Evolutionary conservation across 2,888 invertebrate genomes (phyloP), one percentile per base, ranked within the genome.

Genomic region (Erebia aethiops): DNA sequence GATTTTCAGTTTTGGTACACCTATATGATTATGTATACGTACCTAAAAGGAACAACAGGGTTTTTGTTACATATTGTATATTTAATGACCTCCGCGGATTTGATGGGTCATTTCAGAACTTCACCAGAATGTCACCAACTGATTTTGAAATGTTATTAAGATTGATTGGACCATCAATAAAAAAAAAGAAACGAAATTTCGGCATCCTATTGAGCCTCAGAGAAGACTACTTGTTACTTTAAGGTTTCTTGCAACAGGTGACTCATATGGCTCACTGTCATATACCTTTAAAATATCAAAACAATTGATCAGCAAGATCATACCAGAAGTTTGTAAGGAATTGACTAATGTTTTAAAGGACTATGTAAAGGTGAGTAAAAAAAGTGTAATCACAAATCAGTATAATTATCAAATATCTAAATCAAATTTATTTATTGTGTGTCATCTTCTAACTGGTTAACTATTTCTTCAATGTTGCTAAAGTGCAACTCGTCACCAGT

Each of bases 71-170:
- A n/a, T n/a, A n/a, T n/a, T n/a, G n/a, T n/a, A 54, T 54, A 16
- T 54, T 54, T 18, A 16, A 18, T 54, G 54, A 54, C 18, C 54
- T 54, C 18, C 54, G 54, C 16, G 18, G 18, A 56, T 58, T 58
- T 58, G 58, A 76, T 76, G 77, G 75, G 71, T 77, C 76, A 73
- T 77, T 77, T 76, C 43, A 35, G 74, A 78, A 77, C 73, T 78
- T 77, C 75, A 76, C 76, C 69, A 75, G 75, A 76, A 77, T 79
- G 74, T 76, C 74, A 70, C 75, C 77, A 78, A 77, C 74, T 77
- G 77, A 77, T 77, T 77, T 79, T 74, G 71, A 77, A 76, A 73
- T 75, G 77, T 70, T 77, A 76, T 71, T 75, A 68, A 71, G 77
- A 75, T 74, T 76, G 71, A 74, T 76, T 75, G 76, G 73, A 73